A percentile compares a stretch with the other conserved stretches of the same genome.
phyloP scores from a whole-genome alignment of 2,113 vertebrate species.

The Rhinoptilus africanus region DNA sequence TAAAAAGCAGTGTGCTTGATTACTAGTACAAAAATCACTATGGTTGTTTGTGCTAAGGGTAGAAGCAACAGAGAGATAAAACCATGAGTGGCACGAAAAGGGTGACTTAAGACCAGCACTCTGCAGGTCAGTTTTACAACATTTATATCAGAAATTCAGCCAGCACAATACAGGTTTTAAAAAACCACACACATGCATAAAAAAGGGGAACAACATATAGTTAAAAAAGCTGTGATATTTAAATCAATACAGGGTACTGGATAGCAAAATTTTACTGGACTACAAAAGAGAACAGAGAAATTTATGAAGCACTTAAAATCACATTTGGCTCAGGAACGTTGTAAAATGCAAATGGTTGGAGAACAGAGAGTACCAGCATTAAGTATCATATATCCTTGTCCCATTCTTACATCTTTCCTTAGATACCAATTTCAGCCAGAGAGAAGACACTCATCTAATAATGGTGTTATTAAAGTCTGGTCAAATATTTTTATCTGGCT shows the following conservation, averaged over 20 bases:
- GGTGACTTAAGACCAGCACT: not conserved
- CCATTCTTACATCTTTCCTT: not conserved
- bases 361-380: not conserved
- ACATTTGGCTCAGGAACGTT: not conserved
- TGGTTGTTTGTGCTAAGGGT: not conserved
- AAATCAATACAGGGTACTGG: not conserved
- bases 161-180: not conserved
- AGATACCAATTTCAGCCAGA: not conserved
- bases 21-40: not conserved
- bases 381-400: not conserved
- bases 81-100: not conserved
- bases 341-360: not conserved
- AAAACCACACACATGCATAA: not conserved
- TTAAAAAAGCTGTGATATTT: not conserved
- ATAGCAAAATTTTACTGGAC: not conserved
- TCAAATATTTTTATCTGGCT: constrained; percentile 16
- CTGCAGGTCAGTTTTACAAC: not conserved
- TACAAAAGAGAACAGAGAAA: not conserved
- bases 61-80: not conserved
- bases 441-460: not conserved
- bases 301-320: not conserved
- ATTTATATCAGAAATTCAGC: not conserved
- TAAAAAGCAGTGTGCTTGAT: not conserved
- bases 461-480: not conserved
- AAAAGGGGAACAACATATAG: not conserved